Base-by-base conservation (phyloP, 2,797 vertebrate species). In the Ctenochaetus hawaiiensis region DNA sequence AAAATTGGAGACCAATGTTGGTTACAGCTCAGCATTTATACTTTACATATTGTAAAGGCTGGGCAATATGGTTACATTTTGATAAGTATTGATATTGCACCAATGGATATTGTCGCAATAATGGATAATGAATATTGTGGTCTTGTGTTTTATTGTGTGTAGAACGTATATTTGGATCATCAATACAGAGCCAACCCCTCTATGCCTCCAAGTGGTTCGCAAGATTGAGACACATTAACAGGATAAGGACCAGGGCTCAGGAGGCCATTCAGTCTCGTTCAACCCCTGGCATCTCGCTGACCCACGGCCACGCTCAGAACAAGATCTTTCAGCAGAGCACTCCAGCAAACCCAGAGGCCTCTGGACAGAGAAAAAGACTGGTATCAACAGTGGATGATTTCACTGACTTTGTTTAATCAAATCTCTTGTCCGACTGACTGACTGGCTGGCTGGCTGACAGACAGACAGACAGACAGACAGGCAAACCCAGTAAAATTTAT, bases 311-410 rank as follows among this genome's bases (percentile, higher is more conserved):
- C 2, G 60, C 93, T 0, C 93, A 95, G 6, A 84, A 85, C 49
- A 98, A 97, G 67, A 54, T 94, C 0, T 94, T 95, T 69, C 91
- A 96, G 1, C 93, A 94, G 4, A 93, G 94, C 93, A 30, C 85
- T 89, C 2, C 0, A n/a, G 41, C 95, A 0, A 96, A 95, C 88
- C 85, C 95, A 0, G 97, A 99, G 85, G 64, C 52, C 20, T 94
- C 95, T 0, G 98, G 98, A 0, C 98, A 99, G 92, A 94, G 98
- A 71, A 99, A 98, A 77, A 94, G 98, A 59, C 96, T 99, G 0
- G 96, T 99, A 34, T 99, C 98, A 6, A 97, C 97, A 0, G 97
- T 99, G 76, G 98, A 99, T 0, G 98, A 99, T 74, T 99, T 99
- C 93, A 99, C 98, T 0, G 98, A 99, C 85, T 99, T 99, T 0